Evolutionary conservation across 1,140 invertebrate genomes (phyloP).

Genomic region (Probaryconus sp.): DNA sequence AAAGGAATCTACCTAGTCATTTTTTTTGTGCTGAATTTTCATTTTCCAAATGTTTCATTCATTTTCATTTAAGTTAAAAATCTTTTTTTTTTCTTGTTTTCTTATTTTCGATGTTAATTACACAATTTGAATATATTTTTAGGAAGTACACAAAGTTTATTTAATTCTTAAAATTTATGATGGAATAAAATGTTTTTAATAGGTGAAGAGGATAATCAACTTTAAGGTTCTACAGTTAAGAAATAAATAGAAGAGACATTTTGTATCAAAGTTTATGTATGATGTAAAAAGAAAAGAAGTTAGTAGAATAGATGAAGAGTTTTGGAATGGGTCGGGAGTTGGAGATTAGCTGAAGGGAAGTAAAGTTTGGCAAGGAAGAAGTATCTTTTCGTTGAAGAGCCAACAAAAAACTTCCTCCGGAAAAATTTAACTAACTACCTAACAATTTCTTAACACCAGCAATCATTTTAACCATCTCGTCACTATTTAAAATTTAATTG

Average conservation of each 20-base stretch:
- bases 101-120: no score
- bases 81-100: no score
- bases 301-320: conserved; percentile 18
- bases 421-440: no score
- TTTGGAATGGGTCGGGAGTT: conserved; percentile 18
- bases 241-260: conserved; percentile 39
- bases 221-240: conserved; percentile 44
- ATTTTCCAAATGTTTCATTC: no score
- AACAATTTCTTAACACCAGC: no score
- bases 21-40: no score
- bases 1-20: no score
- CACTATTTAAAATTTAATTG: no score
- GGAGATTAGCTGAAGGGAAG: conserved; percentile 12
- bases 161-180: conserved; percentile 43
- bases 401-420: no score
- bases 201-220: conserved; percentile 46
- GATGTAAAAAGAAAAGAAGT: conserved; percentile 34
- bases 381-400: no score
- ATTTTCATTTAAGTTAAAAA: no score
- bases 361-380: conserved; percentile 23
- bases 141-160: conserved; percentile 27
- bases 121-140: conserved; percentile 32
- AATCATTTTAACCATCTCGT: no score
- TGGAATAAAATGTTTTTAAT: conserved; percentile 22
- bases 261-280: conserved; percentile 44